Percentiles rank a stretch among this genome's conserved stretches.
Conservation (phyloP, 1,140 invertebrate genomes). For the Zaprionus kolodkinae region DNA sequence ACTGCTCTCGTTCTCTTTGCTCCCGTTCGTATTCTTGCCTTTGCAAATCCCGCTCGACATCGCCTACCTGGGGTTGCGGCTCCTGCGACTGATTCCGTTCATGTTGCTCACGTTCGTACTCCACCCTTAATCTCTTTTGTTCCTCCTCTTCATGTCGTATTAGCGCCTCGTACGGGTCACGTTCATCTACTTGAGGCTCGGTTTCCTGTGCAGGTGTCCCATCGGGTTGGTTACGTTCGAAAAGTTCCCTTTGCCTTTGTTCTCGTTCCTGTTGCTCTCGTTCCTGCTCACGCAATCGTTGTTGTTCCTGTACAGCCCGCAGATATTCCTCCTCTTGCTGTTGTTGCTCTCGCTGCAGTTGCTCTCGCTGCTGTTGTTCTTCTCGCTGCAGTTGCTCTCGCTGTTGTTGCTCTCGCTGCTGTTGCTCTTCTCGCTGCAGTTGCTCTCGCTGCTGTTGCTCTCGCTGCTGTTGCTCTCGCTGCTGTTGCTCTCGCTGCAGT, state of each 20-base stretch:
- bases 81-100: neutral
- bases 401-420: slow-evolving; percentile 15
- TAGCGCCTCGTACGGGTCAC: neutral
- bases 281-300: neutral
- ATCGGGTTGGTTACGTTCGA: slow-evolving; percentile 28
- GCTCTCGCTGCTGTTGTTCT: slow-evolving; percentile 23
- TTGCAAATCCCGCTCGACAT: neutral
- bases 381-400: slow-evolving; percentile 17
- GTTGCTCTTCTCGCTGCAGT: slow-evolving; percentile 11
- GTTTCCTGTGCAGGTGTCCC: neutral
- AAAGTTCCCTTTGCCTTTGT: slow-evolving; percentile 21
- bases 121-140: neutral
- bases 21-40: slow-evolving; percentile 36
- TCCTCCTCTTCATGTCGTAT: slow-evolving; percentile 11
- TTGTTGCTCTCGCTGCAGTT: slow-evolving; percentile 1
- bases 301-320: neutral
- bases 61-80: neutral
- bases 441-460: slow-evolving; percentile 5
- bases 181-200: neutral
- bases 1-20: slow-evolving; percentile 24
- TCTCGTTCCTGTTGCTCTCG: slow-evolving; percentile 18
- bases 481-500: slow-evolving; percentile 2
- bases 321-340: no score
- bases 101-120: slow-evolving; percentile 19
- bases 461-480: slow-evolving; percentile 6